Base-by-base conservation (phyloP, 1,140 invertebrate species). In the Lysiphlebus fabarum region DNA sequence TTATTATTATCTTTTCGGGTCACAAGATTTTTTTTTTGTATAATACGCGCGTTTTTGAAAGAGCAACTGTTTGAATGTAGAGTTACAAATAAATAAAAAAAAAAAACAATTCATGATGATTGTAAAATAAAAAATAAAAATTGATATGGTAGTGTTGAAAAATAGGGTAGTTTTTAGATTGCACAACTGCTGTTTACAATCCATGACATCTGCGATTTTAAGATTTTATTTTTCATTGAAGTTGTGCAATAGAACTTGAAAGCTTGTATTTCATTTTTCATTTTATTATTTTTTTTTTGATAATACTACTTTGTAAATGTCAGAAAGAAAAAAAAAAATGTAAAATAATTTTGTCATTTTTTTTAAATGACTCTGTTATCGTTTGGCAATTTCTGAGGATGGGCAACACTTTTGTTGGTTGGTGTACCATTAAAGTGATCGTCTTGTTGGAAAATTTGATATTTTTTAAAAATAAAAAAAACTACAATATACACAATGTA, bases 391-490 rank as follows among this genome's bases (percentile, higher is more conserved):
- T 49, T 56, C 53, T 45, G 37, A 43, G 34, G 47, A 59, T 58
- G 56, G 43, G 50, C 49, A 14, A 53, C 45, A 38, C 40, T 41
- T 51, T 49, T 55, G 42, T 40, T 36, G 43, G 36, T 53, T 44
- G 33, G 57, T n/a, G n/a, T 63, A 47, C 41, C 61, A 56, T 62
- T 59, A 58, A 53, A 58, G 36, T 53, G 51, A 62, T 62, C 48
- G 53, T 47, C 48, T 54, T 43, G 51, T 53, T 38, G 34, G 17
- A 10, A 17, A 6, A 34, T 4, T 34, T 36, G 5, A 51, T 34
- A 7, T 51, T 51, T n/a, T 51, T 26, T 4, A 26, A 26, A 4
- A 26, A 26, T 26, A 26, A 1, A 26, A n/a, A 26, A 1, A 26
- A 26, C 17, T 26, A 26, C 17, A 2, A 26, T 26, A 26, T 4